Conservation (phyloP, 2,113 vertebrate genomes). For the Pollimyrus isidori region DNA sequence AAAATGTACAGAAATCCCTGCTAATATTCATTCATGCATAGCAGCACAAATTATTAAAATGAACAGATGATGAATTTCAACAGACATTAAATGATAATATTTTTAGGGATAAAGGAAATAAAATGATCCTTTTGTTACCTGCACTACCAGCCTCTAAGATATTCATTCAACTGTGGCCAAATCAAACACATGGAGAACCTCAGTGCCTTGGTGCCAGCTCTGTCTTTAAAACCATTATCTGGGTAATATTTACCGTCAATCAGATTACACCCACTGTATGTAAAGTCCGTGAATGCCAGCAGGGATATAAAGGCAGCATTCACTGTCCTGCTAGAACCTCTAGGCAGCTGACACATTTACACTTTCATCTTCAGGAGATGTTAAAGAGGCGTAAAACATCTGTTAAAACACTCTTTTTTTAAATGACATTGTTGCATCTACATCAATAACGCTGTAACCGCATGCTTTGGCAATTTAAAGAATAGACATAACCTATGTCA, state of each 20-base stretch:
- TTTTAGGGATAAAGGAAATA: background rate
- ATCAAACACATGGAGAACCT: constrained; percentile 64
- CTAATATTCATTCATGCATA: background rate
- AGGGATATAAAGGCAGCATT: constrained; percentile 21
- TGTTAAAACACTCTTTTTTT: background rate
- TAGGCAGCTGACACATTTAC: constrained; percentile 26
- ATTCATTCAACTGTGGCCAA: constrained; percentile 44
- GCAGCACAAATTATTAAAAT: background rate
- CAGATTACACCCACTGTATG: constrained; percentile 44
- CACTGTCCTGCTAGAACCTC: constrained; percentile 17
- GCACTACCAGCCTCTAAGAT: constrained; percentile 35
- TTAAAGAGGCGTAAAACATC: constrained; percentile 6
- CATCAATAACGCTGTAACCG: background rate
- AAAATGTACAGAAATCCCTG: background rate
- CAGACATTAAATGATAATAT: background rate
- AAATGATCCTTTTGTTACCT: background rate
- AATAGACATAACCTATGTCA: background rate
- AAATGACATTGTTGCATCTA: background rate
- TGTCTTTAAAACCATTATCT: constrained; percentile 43
- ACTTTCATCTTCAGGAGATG: constrained; percentile 34
- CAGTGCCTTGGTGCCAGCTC: constrained; percentile 41
- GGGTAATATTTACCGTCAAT: constrained; percentile 48
- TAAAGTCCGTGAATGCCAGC: constrained; percentile 39
- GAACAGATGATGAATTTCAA: background rate
- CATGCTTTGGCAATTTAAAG: background rate